A percentile compares a stretch with the other conserved stretches of the same genome.
Conservation (phyloP, 2,888 invertebrate species). For the Cybosia mesomella region DNA sequence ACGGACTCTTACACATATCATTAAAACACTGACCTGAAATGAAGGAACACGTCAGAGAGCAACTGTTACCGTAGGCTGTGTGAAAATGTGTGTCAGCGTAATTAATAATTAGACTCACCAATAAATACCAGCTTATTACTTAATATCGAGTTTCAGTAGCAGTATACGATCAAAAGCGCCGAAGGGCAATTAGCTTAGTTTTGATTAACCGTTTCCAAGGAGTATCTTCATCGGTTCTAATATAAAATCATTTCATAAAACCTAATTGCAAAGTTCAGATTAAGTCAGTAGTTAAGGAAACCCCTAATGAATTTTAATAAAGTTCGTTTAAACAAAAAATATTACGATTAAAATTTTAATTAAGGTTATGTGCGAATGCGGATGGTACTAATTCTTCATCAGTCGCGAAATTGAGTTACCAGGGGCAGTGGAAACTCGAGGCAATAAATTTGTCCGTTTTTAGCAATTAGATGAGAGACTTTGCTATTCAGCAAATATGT, state of each 20-base stretch:
- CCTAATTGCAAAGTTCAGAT: too few relatives aligned
- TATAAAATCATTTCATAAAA: too few relatives aligned
- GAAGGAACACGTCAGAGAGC: neutral
- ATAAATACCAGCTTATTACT: too few relatives aligned
- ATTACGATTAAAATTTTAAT: neutral
- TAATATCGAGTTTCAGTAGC: too few relatives aligned
- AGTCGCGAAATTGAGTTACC: constrained; percentile 1
- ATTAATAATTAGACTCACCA: too few relatives aligned
- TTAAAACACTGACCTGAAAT: too few relatives aligned
- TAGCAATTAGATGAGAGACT: neutral
- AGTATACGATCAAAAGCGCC: too few relatives aligned
- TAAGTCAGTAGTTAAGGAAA: neutral
- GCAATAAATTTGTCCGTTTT: neutral
- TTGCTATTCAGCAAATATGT: neutral
- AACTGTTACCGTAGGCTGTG: neutral
- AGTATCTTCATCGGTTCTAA: too few relatives aligned
- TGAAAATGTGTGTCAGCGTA: too few relatives aligned
- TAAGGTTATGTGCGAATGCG: neutral
- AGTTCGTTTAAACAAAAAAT: neutral
- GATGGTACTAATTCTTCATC: constrained; percentile 2
- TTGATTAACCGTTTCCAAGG: too few relatives aligned
- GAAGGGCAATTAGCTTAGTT: too few relatives aligned
- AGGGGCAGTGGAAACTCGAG: neutral
- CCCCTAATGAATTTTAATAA: neutral
- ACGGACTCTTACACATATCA: neutral